Evolutionary conservation across 2,113 vertebrate species (phyloP).

Genomic region (Centrocercus urophasianus): DNA sequence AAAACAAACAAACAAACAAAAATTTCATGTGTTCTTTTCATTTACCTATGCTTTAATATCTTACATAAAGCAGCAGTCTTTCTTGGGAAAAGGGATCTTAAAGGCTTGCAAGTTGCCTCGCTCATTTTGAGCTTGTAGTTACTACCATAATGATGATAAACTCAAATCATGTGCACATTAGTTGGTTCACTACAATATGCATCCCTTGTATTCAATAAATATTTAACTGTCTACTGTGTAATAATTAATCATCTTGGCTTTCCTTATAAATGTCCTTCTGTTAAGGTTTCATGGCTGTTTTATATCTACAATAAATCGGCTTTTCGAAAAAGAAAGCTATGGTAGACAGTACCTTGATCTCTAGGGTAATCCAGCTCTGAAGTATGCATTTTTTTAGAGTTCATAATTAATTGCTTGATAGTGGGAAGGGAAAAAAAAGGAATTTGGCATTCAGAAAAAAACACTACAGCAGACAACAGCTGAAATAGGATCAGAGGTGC

Average conservation of each 20-base stretch:
- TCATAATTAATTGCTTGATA: not conserved
- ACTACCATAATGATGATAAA: not conserved
- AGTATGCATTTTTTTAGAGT: not conserved
- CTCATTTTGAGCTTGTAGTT: not conserved
- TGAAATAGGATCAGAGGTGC: not conserved
- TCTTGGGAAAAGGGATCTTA: not conserved
- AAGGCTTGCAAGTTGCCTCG: not conserved
- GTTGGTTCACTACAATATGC: not conserved
- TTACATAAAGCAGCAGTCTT: not conserved
- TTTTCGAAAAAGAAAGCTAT: not conserved
- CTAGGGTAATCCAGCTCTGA: not conserved
- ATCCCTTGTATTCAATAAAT: conserved; percentile 44
- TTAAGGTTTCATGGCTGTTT: conserved; percentile 1
- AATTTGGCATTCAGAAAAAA: not conserved
- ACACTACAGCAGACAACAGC: not conserved
- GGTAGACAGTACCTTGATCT: not conserved
- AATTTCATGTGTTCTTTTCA: not conserved
- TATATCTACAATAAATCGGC: conserved; percentile 18
- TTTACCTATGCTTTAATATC: not conserved
- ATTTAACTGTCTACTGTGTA: conserved; percentile 39
- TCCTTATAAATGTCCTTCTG: conserved; percentile 4
- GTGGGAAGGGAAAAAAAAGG: not conserved
- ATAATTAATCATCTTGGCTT: conserved; percentile 51
- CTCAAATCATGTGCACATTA: not conserved
- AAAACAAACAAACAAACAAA: not conserved